A percentile compares a stretch with the other conserved stretches of the same genome.
Conservation (phyloP, 2,797 vertebrate genomes). For the Rousettus madagascariensis region DNA sequence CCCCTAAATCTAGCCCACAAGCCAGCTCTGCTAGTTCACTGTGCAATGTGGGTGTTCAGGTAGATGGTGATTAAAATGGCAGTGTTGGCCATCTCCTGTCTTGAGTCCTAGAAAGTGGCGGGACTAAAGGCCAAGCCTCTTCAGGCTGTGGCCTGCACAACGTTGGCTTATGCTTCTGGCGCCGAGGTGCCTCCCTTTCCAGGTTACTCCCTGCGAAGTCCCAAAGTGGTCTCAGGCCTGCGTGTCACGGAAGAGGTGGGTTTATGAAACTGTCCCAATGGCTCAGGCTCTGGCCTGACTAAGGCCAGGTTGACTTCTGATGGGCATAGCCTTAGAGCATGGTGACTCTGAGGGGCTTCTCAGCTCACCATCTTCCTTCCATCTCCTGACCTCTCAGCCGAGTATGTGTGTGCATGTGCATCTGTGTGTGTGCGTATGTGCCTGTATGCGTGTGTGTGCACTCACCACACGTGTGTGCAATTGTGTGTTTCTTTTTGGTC, state of each 20-base stretch:
- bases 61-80: accelerated
- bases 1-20: neutral
- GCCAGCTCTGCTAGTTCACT: accelerated
- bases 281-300: neutral
- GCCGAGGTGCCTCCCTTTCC: neutral
- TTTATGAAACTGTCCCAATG: neutral
- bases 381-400: no score
- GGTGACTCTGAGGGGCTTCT: neutral
- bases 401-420: neutral
- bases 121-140: neutral
- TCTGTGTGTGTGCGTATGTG: neutral
- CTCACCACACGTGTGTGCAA: accelerated
- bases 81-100: neutral
- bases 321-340: accelerated
- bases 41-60: neutral
- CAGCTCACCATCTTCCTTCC: neutral
- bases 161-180: neutral
- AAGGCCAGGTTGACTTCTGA: neutral
- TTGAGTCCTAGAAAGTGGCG: accelerated
- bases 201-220: no score
- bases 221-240: neutral
- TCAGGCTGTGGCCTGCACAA: no score
- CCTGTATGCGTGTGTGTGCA: no score
- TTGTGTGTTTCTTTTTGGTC: neutral
- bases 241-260: neutral